Conservation (phyloP, 2,797 vertebrate genomes). For the Coregonus sp. region DNA sequence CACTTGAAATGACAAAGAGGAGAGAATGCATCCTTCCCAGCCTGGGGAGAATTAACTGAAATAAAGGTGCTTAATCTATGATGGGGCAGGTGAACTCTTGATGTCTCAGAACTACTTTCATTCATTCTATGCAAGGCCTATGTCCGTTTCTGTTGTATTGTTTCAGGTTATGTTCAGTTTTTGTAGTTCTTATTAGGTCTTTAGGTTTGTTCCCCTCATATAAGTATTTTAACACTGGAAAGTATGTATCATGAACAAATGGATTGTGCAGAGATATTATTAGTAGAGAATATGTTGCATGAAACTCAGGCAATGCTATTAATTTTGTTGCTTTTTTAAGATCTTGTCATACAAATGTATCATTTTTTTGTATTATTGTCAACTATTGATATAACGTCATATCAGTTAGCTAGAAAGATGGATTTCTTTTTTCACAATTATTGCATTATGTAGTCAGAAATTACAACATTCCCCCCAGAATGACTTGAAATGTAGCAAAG, state of each 20-base stretch:
- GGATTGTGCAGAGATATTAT: slow-evolving; percentile 42
- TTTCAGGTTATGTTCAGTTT: slow-evolving; percentile 43
- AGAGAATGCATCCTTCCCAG: slow-evolving; percentile 55
- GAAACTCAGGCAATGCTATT: slow-evolving; percentile 42
- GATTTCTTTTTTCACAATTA: slow-evolving; percentile 6
- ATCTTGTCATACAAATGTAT: slow-evolving; percentile 4
- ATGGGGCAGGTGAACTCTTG: slow-evolving; percentile 66
- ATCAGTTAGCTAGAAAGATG: not conserved
- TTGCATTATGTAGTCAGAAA: slow-evolving; percentile 60
- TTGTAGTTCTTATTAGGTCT: slow-evolving; percentile 43
- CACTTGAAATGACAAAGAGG: slow-evolving; percentile 48
- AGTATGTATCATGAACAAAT: slow-evolving; percentile 22
- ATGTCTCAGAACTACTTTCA: slow-evolving; percentile 71
- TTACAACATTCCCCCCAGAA: slow-evolving; percentile 46
- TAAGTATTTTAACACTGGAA: slow-evolving; percentile 37
- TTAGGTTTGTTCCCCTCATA: slow-evolving; percentile 43
- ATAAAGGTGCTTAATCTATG: slow-evolving; percentile 73
- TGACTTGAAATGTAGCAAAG: slow-evolving; percentile 68
- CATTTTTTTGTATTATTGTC: slow-evolving; percentile 29
- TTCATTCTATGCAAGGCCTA: slow-evolving; percentile 81
- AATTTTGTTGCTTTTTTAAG: slow-evolving; percentile 33
- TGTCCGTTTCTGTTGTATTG: slow-evolving; percentile 51
- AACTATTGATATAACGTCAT: slow-evolving; percentile 21
- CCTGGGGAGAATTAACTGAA: slow-evolving; percentile 63
- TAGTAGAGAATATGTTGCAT: slow-evolving; percentile 44